phyloP scores from a whole-genome alignment of 2,113 vertebrate species.

The Rattus rattus region DNA sequence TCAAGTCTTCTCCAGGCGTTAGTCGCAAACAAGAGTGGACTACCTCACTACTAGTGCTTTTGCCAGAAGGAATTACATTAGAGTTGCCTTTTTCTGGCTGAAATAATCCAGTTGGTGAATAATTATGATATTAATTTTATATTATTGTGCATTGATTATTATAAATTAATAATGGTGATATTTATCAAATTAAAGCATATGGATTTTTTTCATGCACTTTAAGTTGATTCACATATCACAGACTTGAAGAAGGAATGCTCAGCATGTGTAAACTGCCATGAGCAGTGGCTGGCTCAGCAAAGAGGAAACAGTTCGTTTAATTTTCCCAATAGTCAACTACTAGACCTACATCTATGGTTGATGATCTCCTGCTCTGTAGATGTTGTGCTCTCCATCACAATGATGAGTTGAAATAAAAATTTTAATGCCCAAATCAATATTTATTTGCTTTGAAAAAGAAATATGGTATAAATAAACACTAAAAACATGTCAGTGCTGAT shows the following conservation, averaged over 20 bases:
- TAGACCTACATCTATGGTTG: not conserved
- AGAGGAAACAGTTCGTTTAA: not conserved
- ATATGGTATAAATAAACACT: not conserved
- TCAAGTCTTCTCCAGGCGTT: not conserved
- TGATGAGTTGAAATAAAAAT: not conserved
- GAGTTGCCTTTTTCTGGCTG: not conserved
- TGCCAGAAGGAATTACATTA: not conserved
- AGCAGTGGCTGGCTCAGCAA: not conserved
- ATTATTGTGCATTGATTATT: not conserved
- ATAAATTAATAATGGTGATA: not conserved
- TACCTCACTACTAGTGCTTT: not conserved
- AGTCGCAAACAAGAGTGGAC: not conserved
- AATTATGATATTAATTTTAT: not conserved
- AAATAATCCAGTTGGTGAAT: not conserved
- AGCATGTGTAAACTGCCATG: not conserved
- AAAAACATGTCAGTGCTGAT: not conserved
- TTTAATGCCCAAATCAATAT: not conserved
- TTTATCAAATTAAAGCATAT: not conserved
- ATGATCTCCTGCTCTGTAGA: not conserved
- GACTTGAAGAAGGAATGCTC: accelerated
- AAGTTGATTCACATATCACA: not conserved
- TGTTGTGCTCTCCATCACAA: not conserved
- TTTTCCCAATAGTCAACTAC: not conserved
- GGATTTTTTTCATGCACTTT: not conserved
- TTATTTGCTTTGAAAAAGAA: not conserved